Base-by-base conservation (phyloP, 2,113 vertebrate genomes). In the Nesospiza acunhae region DNA sequence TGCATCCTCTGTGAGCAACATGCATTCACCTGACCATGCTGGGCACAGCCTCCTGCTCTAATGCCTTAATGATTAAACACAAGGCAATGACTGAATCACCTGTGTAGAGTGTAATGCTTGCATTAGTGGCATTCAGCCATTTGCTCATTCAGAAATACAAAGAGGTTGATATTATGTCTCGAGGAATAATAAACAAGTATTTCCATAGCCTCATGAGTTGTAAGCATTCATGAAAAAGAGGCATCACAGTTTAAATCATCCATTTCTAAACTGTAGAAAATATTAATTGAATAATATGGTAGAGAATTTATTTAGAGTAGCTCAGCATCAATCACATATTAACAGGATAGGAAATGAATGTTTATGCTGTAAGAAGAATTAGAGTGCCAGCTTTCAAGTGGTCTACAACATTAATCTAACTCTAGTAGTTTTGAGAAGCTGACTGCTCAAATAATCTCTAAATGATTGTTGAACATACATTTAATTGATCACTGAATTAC, bases 301-400 rank as follows among this genome's bases (percentile, higher is more conserved):
- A 46, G 67, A 62, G 68, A 94, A 93, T 97, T 97, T 97, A 74
- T 97, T 93, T 91, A 92, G 93, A 89, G 63, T 83, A 87, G 50
- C 81, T 87, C n/a, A 67, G 73, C 70, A 81, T 93, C 91, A 92
- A 95, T 96, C 88, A 93, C 28, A 23, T 89, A 94, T 87, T 96
- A 96, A 90, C 44, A 8, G 81, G 72, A 49, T 94, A 95, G 77
- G 91, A 95, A 96, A 95, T 92, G 90, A 88, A 64, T 96, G 89
- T 86, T 94, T 96, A 82, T 94, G 53, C 53, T 74, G 13, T 75
- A 79, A 86, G 91, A 96, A 94, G 89, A 89, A 96, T 94, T 95
- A 91, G 82, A 90, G 68, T 95, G 86, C 78, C 89, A 93, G 75
- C 89, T 95, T 96, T 97, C 95, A 94, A 84, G 92, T 90, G 84